Evolutionary conservation across 2,888 invertebrate genomes (phyloP).

Genomic region (Chirona hameri): DNA sequence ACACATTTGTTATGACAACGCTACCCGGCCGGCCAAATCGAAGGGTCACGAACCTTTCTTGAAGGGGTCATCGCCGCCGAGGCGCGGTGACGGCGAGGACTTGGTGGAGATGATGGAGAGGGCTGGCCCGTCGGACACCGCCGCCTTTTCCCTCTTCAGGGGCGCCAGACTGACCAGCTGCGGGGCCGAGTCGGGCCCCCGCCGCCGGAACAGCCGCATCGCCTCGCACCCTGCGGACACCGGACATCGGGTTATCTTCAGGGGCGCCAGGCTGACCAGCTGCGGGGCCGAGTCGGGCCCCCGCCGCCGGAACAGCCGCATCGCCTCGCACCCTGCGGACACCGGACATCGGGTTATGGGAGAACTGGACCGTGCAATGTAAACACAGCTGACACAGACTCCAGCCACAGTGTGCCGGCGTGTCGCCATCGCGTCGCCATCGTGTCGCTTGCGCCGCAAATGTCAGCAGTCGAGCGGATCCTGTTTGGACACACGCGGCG

Average conservation of each 20-base stretch:
- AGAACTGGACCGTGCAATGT: too few relatives aligned
- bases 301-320: slow-evolving; percentile 40
- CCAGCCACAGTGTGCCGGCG: too few relatives aligned
- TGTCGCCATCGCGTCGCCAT: too few relatives aligned
- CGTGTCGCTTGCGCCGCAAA: too few relatives aligned
- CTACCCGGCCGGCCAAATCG: too few relatives aligned
- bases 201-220: slow-evolving; percentile 40
- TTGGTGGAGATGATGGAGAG: background rate
- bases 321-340: too few relatives aligned
- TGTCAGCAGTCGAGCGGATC: too few relatives aligned
- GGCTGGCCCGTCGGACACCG: background rate
- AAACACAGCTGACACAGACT: too few relatives aligned
- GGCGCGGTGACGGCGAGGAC: background rate
- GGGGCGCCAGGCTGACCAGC: slow-evolving; percentile 39
- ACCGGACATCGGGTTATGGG: too few relatives aligned
- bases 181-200: slow-evolving; percentile 39
- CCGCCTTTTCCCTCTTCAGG: slow-evolving; percentile 7
- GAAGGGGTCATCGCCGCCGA: background rate
- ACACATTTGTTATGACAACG: too few relatives aligned
- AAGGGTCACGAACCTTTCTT: background rate
- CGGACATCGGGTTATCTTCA: too few relatives aligned
- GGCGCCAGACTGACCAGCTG: slow-evolving; percentile 39
- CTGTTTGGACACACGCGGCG: too few relatives aligned
- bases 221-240: background rate
- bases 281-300: slow-evolving; percentile 39